A percentile compares a stretch with the other conserved stretches of the same genome.
Evolutionary conservation across 2,113 vertebrate species (phyloP).

Genomic region (Grus americana): DNA sequence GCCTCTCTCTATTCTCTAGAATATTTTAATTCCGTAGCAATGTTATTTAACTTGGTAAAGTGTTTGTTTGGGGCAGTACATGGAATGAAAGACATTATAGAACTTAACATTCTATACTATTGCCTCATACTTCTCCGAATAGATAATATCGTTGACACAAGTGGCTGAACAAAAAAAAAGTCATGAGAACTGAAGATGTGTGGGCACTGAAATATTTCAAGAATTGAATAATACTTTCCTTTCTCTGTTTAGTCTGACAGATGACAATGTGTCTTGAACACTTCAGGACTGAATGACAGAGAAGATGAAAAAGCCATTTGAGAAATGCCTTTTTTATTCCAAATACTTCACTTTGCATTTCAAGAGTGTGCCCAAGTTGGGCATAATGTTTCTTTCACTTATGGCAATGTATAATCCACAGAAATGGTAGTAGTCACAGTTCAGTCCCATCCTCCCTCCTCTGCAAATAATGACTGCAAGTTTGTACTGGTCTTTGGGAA

Average conservation of each 20-base stretch:
- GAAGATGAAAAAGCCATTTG: conserved; percentile 47
- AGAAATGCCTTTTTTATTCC: conserved; percentile 28
- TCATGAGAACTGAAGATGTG: conserved; percentile 69
- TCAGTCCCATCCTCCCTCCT: background rate
- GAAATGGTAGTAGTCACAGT: background rate
- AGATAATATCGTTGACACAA: conserved; percentile 63
- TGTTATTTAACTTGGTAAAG: conserved; percentile 7
- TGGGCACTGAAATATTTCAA: conserved; percentile 70
- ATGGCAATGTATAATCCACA: background rate
- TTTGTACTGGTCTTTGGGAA: conserved; percentile 12
- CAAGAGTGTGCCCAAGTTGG: background rate
- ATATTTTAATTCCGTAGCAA: background rate
- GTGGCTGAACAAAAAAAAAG: conserved; percentile 57
- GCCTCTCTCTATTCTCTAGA: background rate
- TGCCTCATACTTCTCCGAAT: conserved; percentile 62
- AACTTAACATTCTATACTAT: conserved; percentile 50
- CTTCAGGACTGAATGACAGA: conserved; percentile 27
- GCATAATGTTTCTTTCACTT: conserved; percentile 39
- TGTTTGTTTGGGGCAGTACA: background rate
- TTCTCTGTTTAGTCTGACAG: conserved; percentile 56
- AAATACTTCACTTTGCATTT: conserved; percentile 12
- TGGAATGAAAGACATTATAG: conserved; percentile 50
- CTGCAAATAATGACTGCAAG: background rate
- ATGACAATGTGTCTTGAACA: conserved; percentile 32
- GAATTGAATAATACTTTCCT: conserved; percentile 57